Conservation (phyloP, 2,797 vertebrate species). For the Pelobates cultripes region DNA sequence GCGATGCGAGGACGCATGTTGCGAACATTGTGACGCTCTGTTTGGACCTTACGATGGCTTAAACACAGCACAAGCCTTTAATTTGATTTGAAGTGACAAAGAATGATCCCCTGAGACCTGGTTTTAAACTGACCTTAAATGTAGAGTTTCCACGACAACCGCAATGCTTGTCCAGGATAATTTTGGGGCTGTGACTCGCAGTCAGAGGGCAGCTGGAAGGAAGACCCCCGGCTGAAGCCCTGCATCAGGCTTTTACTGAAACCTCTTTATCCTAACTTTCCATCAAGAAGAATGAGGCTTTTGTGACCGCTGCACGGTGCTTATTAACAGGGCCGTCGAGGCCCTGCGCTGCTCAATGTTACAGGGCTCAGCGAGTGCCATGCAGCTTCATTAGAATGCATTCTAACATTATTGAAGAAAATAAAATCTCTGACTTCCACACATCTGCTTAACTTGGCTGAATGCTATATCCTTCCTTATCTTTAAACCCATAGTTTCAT, state of each 20-base stretch:
- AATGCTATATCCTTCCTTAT: too few relatives aligned
- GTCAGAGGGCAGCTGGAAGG: constrained; percentile 9
- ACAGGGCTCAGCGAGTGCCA: too few relatives aligned
- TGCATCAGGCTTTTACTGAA: background rate
- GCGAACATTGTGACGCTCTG: background rate
- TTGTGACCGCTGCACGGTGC: background rate
- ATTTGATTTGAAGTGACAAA: background rate
- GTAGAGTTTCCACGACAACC: constrained; percentile 6
- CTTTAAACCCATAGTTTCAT: too few relatives aligned
- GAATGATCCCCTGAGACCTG: background rate
- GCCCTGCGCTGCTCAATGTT: too few relatives aligned
- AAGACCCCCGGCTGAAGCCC: background rate
- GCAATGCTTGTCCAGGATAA: background rate
- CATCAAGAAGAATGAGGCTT: constrained; percentile 2
- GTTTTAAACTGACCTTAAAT: constrained; percentile 2
- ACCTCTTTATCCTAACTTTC: constrained; percentile 1
- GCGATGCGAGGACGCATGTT: too few relatives aligned
- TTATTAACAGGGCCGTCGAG: background rate
- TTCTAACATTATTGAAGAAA: too few relatives aligned
- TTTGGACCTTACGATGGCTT: background rate
- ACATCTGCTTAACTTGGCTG: too few relatives aligned
- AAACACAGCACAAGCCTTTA: too few relatives aligned
- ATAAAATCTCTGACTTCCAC: too few relatives aligned
- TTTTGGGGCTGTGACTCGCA: background rate
- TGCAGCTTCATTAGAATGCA: too few relatives aligned